Base-by-base conservation (phyloP, 2,113 vertebrate species). In the Neogobius melanostomus region DNA sequence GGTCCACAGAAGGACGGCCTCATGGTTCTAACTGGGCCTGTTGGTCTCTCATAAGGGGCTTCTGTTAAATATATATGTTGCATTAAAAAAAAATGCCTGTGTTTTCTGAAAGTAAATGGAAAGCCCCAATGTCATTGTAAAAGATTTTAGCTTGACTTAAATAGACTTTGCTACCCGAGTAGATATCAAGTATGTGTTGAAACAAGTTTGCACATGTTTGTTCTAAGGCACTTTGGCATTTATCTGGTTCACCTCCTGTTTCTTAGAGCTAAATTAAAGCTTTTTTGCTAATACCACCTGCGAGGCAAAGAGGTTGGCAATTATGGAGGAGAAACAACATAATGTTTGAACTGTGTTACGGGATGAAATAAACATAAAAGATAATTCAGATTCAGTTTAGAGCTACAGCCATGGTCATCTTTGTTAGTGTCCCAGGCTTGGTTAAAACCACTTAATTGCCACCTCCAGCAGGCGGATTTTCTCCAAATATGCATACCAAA, bases 171-270 rank as follows among this genome's bases (percentile, higher is more conserved):
- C 52, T 49, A 60, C 66, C 59, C 28, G 42, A 64, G 59, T 72
- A 64, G 42, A 7, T 14, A 47, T 6, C 21, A 79, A 83, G 75
- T 86, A 88, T 77, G 81, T 84, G 72, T 76, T 63, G 65, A 73
- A 68, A 87, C 76, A 69, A 76, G 88, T 82, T 72, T 52, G 10
- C 50, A 65, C 54, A n/a, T 43, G 61, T 70, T 76, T 45, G 72
- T 67, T 69, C 14, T 14, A 36, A 65, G 65, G 60, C 11, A 5
- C 42, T n/a, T 68, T 28, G 21, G 57, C 68, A 70, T 85, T 73
- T 77, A 79, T 77, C 73, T 43, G 51, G 28, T 17, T 53, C 63
- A 61, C 59, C 54, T 51, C 68, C 16, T 48, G 42, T 64, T 74
- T 48, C 69, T 68, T 47, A 43, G 77, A 65, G 74, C 52, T 62